Conservation (phyloP, 2,113 vertebrate genomes). For the Tautogolabrus adspersus region DNA sequence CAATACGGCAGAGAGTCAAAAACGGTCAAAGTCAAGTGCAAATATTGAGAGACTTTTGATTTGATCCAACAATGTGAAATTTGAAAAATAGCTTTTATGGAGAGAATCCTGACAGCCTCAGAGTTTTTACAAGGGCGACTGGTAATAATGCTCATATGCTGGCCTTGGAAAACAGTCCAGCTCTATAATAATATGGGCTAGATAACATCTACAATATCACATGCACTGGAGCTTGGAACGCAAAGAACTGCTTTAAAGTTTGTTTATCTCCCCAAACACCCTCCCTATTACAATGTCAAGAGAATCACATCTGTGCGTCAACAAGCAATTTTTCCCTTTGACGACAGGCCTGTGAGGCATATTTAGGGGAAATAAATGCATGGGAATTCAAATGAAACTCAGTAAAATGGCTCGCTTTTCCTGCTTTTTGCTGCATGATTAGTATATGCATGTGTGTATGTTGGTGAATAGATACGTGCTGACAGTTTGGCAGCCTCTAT, state of each 20-base stretch:
- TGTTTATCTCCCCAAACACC: slow-evolving; percentile 61
- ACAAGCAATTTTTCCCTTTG: slow-evolving; percentile 57
- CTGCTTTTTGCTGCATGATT: slow-evolving; percentile 45
- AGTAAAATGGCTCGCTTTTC: not conserved
- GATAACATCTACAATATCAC: slow-evolving; percentile 53
- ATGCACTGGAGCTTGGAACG: slow-evolving; percentile 20
- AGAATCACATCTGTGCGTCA: slow-evolving; percentile 52
- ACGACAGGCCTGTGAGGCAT: slow-evolving; percentile 46
- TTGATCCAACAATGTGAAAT: slow-evolving; percentile 28
- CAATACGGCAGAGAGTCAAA: slow-evolving; percentile 8
- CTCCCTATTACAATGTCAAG: slow-evolving; percentile 65
- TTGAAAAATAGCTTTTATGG: slow-evolving; percentile 33
- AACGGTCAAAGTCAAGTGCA: slow-evolving; percentile 19
- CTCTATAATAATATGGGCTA: slow-evolving; percentile 11
- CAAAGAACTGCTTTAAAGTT: slow-evolving; percentile 58
- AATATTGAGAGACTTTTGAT: slow-evolving; percentile 32
- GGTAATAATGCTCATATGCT: slow-evolving; percentile 36
- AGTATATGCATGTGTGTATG: slow-evolving; percentile 48
- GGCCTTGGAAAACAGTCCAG: slow-evolving; percentile 37
- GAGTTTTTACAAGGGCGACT: slow-evolving; percentile 32
- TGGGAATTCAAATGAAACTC: slow-evolving; percentile 39
- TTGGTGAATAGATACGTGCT: slow-evolving; percentile 65
- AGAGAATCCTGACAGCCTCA: slow-evolving; percentile 18
- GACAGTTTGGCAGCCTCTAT: slow-evolving; percentile 72
- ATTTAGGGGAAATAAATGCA: slow-evolving; percentile 51